Evolutionary conservation across 2,113 vertebrate genomes (phyloP).

Genomic region (Actinemys pallida): DNA sequence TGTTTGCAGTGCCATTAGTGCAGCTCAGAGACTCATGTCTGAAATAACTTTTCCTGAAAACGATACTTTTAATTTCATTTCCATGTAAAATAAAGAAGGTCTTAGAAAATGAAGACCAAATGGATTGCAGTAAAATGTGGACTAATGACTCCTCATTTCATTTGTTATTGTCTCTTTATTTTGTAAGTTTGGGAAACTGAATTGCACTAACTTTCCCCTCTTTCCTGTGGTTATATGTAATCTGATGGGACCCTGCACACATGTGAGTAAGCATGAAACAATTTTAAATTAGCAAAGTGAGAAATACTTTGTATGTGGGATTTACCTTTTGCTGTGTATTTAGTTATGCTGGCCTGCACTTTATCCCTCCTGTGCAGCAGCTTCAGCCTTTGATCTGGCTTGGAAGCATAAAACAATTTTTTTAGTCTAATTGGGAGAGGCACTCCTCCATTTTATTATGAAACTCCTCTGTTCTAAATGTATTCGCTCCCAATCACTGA

Average conservation of each 20-base stretch:
- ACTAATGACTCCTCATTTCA: conserved; percentile 65
- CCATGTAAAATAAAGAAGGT: conserved; percentile 46
- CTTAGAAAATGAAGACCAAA: conserved; percentile 65
- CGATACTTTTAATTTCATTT: conserved; percentile 70
- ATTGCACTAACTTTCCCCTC: conserved; percentile 64
- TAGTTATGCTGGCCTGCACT: neutral
- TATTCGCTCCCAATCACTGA: neutral
- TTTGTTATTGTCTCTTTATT: conserved; percentile 70
- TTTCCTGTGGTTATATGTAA: conserved; percentile 20
- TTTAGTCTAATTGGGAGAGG: neutral
- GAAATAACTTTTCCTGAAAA: conserved; percentile 61
- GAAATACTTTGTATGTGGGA: neutral
- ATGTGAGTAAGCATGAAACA: conserved; percentile 49
- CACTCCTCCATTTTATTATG: neutral
- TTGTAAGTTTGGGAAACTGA: conserved; percentile 71
- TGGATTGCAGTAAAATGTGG: conserved; percentile 67
- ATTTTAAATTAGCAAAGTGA: conserved; percentile 27
- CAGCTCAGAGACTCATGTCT: conserved; percentile 3
- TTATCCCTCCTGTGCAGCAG: neutral
- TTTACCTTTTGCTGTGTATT: conserved; percentile 18
- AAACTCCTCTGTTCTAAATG: neutral
- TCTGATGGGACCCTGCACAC: conserved; percentile 56
- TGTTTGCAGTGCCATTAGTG: neutral
- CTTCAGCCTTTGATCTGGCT: neutral
- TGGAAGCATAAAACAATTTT: neutral